These are phyloP conservation scores for Leucophenga varia DNA, from an alignment of 1,140 invertebrate species.

Conservation along the genomic window DNA sequence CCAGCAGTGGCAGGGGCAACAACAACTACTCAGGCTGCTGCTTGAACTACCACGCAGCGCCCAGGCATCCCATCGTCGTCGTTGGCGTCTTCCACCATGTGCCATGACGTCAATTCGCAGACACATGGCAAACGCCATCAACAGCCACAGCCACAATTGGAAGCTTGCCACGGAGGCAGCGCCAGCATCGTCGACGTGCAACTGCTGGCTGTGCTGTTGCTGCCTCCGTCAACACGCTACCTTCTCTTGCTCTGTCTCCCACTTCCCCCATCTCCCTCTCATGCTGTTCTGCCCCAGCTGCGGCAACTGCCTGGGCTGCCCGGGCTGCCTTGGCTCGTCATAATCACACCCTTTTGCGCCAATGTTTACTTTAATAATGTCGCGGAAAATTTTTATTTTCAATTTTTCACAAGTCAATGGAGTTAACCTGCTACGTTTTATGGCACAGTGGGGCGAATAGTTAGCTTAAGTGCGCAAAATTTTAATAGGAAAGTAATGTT, in stretches of 20 bases:
- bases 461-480: no score
- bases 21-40: slow-evolving; percentile 1
- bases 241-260: neutral
- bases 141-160: slow-evolving; percentile 51
- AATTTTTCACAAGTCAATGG: no score
- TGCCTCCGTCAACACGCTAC: no score
- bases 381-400: no score
- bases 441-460: no score
- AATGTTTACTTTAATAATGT: no score
- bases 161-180: slow-evolving; percentile 47
- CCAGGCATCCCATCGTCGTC: no score
- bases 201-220: slow-evolving; percentile 5
- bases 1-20: slow-evolving; percentile 8
- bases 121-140: slow-evolving; percentile 44
- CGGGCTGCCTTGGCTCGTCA: slow-evolving; percentile 45
- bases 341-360: slow-evolving; percentile 52
- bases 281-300: neutral
- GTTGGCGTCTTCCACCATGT: slow-evolving; percentile 1
- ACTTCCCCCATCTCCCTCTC: neutral
- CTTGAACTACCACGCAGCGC: no score
- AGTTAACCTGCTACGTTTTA: no score
- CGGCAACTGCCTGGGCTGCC: slow-evolving; percentile 18
- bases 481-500: no score
- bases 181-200: slow-evolving; percentile 20
- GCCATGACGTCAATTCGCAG: slow-evolving; percentile 45